Base-by-base conservation (phyloP, 2,797 vertebrate genomes). In the Hyperoplus lanceolatus region DNA sequence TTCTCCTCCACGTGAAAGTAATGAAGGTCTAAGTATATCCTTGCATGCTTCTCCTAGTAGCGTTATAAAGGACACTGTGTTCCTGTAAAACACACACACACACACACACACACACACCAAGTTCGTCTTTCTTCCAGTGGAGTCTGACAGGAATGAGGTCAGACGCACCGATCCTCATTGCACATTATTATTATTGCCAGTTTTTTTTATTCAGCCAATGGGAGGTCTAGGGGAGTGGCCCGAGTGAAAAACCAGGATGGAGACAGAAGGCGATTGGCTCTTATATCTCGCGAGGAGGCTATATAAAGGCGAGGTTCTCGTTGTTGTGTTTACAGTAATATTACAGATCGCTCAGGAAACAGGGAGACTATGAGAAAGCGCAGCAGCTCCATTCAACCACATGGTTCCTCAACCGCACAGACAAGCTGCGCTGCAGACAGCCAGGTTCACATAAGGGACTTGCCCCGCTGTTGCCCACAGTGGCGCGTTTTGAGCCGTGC, bases 91-190 rank as follows among this genome's bases (percentile, higher is more conserved):
- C 70, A 18, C 43, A 65, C 71, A 73, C 45, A 60, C 60, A 63
- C 55, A 65, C 56, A 75, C 55, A 72, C 54, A 56, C 49, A 57
- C 62, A 59, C 68, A 78, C 64, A 62, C 63, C 55, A 84, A 96
- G 94, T 96, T 96, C 94, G 93, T 95, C 95, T 96, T 95, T 95
- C 96, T 96, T 95, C 73, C 88, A 96, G 95, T 81, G 82, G 75
- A 91, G 89, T 93, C 92, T 93, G 90, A 96, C 96, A 97, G 95
- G 97, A 98, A 99, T 99, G 97, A 98, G 97, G 98, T 99, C 97
- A 99, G 97, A 96, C 96, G 95, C 95, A 96, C 95, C 95, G 96
- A 96, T 98, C 96, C 97, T 97, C 96, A 97, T 97, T 97, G 97
- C 97, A 97, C 96, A 96, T 97, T 96, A 96, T 96, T 95, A 97